Evolutionary conservation across 2,797 vertebrate genomes (phyloP), one percentile per base, ranked within the genome.

Genomic region (Rhinoraja longicauda): DNA sequence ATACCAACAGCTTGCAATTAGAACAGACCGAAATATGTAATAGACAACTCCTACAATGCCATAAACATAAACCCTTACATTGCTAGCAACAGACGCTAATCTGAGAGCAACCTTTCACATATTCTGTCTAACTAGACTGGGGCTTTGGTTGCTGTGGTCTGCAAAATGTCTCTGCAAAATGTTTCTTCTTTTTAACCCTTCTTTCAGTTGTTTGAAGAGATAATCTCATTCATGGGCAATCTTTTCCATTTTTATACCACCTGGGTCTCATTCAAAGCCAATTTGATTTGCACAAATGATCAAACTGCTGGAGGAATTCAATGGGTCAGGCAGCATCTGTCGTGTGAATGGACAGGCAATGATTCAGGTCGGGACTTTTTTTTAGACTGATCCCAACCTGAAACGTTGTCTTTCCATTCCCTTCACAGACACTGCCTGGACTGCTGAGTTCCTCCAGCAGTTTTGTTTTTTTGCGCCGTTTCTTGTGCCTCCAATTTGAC

Each of bases 1-100:
- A 92, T 92, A 92, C 90, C 70, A 75, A 92, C 90, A 92, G 90
- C 90, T 92, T 92, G 90, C 90, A 75, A 92, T 75, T 92, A 92
- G 75, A 92, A 75, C 7, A n/a, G 36, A 92, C 90, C 45, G 26
- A 75, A 73, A 75, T 92, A 73, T 75, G 70, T 75, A 75, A 75
- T 17, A 72, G 26, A 70, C 70, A 92, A 75, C 70, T 73, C 90
- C 70, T 92, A 45, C 45, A 73, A 92, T 53, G 70, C 32, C 59
- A 92, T 73, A 91, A 90, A 92, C 39, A 92, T 73, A 92, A 92
- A 73, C 70, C 90, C 39, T 75, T 92, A 67, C 53, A 53, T 4
- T 57, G 36, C 24, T 91, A 1, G 36, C 36, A 72, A 45, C 10
- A 75, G 90, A 53, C 70, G 29, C 39, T 75, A n/a, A 75, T 92